phyloP scores from a whole-genome alignment of 2,113 vertebrate genomes.

The Phaethornis superciliosus region DNA sequence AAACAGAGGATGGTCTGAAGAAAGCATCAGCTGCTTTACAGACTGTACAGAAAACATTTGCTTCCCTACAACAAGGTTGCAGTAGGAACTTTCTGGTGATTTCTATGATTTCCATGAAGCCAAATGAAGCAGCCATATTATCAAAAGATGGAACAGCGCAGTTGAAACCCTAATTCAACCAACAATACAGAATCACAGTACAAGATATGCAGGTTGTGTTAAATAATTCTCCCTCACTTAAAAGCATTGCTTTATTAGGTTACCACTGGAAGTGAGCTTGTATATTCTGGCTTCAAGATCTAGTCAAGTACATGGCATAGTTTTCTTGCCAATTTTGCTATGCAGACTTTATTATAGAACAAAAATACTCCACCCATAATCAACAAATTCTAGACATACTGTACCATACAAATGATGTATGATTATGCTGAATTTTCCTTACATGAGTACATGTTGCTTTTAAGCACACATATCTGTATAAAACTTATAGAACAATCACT shows the following conservation, averaged over 20 bases:
- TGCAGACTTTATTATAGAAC: slow-evolving; percentile 38
- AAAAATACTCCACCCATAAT: slow-evolving; percentile 31
- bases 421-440: background rate
- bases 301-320: slow-evolving; percentile 1
- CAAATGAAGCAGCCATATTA: background rate
- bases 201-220: background rate
- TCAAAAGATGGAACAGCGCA: background rate
- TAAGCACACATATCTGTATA: background rate
- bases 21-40: background rate
- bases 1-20: background rate
- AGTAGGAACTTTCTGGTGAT: background rate
- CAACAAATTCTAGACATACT: slow-evolving; percentile 22
- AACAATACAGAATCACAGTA: background rate
- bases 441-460: background rate
- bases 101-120: background rate
- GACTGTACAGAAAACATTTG: background rate
- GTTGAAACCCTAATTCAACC: background rate
- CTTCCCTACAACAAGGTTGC: background rate
- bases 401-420: background rate
- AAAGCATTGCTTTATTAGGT: slow-evolving; percentile 63
- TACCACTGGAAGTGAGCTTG: slow-evolving; percentile 20
- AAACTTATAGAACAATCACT: background rate
- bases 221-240: background rate
- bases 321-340: slow-evolving; percentile 45
- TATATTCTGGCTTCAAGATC: background rate